phyloP scores from a whole-genome alignment of 2,888 invertebrate genomes.

The Ormyrus rosae region DNA sequence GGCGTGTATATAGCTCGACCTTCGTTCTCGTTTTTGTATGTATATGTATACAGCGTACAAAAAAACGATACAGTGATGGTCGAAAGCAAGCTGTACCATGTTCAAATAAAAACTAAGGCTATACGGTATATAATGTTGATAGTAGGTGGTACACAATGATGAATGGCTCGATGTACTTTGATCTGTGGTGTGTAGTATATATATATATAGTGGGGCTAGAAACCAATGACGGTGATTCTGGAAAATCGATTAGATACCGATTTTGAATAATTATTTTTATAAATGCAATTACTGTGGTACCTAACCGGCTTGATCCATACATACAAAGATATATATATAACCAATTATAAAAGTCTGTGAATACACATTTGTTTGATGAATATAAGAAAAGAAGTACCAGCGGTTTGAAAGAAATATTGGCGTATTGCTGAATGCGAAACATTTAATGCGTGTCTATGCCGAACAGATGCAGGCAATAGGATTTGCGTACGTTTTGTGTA shows the following conservation, averaged over 20 bases:
- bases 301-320: constrained; percentile 15
- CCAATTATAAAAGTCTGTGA: not conserved
- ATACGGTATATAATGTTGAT: constrained; percentile 1
- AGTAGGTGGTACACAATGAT: not conserved
- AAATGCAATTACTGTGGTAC: not conserved
- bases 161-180: not conserved
- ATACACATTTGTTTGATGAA: not conserved
- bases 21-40: not conserved
- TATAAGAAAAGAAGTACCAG: constrained; percentile 8
- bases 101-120: constrained; percentile 26
- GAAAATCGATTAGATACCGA: constrained; percentile 41
- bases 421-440: constrained; percentile 22
- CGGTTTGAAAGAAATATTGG: constrained; percentile 19
- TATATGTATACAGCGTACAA: not conserved
- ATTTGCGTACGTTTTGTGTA: constrained; percentile 34
- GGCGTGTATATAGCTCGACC: not conserved
- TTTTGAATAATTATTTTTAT: too few relatives aligned
- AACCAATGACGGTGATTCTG: constrained; percentile 22
- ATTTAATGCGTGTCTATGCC: constrained; percentile 22
- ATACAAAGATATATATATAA: not conserved
- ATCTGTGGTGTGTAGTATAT: not conserved
- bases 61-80: constrained; percentile 18
- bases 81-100: constrained; percentile 34
- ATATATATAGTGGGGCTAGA: too few relatives aligned
- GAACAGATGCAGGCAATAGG: constrained; percentile 14